phyloP scores from a whole-genome alignment of 2,797 vertebrate genomes.

The Urocyon cinereoargenteus region DNA sequence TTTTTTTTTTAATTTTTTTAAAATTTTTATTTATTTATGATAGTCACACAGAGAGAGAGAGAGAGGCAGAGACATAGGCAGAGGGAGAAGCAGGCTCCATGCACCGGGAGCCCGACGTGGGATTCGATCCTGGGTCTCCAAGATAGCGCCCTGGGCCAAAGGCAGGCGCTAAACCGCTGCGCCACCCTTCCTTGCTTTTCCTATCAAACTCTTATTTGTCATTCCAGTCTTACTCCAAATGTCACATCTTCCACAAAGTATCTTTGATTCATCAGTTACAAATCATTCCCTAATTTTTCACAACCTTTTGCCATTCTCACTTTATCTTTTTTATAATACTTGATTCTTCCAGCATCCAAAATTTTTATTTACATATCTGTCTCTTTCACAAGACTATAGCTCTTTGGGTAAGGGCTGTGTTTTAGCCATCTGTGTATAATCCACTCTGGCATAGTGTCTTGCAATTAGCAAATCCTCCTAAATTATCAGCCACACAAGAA shows the following conservation, averaged over 20 bases:
- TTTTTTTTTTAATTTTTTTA: no score
- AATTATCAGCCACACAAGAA: constrained; percentile 43
- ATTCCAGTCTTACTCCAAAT: not conserved
- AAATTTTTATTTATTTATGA: no score
- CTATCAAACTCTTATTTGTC: not conserved
- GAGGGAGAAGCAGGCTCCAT: no score
- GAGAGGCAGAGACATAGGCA: no score
- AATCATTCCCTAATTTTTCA: not conserved
- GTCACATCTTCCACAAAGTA: not conserved
- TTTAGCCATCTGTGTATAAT: not conserved
- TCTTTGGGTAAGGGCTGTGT: not conserved
- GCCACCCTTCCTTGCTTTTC: not conserved
- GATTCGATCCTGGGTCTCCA: no score
- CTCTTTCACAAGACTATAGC: not conserved
- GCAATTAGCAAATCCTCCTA: constrained; percentile 20
- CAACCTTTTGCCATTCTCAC: not conserved
- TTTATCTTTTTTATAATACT: not conserved
- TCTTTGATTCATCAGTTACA: not conserved
- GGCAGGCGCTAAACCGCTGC: no score
- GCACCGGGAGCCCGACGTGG: no score
- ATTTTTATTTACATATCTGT: not conserved
- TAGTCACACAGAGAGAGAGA: no score
- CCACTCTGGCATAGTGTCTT: not conserved
- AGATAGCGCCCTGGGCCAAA: no score
- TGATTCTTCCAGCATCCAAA: not conserved